A percentile compares a stretch with the other conserved stretches of the same genome.
phyloP scores from a whole-genome alignment of 2,888 invertebrate genomes.

The Gonocerus acuteangulatus region DNA sequence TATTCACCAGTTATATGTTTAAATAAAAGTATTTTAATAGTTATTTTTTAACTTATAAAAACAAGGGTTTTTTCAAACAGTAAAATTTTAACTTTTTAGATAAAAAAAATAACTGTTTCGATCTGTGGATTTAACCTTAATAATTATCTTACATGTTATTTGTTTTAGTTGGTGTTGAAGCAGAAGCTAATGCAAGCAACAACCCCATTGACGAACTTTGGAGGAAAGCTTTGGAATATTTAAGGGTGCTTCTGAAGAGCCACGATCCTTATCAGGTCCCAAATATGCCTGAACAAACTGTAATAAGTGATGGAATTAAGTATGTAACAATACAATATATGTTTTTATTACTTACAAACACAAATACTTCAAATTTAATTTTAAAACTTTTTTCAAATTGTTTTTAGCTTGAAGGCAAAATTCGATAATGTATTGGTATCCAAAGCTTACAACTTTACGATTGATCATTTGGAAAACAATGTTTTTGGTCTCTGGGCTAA shows the following conservation, averaged over 20 bases:
- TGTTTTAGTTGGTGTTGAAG: too few relatives aligned
- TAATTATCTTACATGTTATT: too few relatives aligned
- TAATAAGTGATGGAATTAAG: conserved; percentile 29
- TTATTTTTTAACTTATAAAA: too few relatives aligned
- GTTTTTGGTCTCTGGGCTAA: conserved; percentile 28
- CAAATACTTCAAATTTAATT: background rate
- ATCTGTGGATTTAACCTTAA: too few relatives aligned
- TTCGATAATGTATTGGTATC: conserved; percentile 28
- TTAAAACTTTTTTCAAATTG: background rate
- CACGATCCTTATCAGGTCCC: conserved; percentile 31
- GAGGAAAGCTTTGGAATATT: conserved; percentile 30
- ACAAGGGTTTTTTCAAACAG: too few relatives aligned
- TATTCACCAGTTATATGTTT: too few relatives aligned
- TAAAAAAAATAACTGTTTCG: too few relatives aligned
- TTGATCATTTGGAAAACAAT: conserved; percentile 31
- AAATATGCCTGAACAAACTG: conserved; percentile 26
- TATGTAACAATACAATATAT: conserved; percentile 3
- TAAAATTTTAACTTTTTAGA: too few relatives aligned
- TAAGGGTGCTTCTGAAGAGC: conserved; percentile 26
- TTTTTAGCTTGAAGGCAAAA: conserved; percentile 27
- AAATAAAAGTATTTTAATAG: too few relatives aligned
- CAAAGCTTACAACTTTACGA: conserved; percentile 28
- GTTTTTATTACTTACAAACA: background rate
- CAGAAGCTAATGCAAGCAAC: too few relatives aligned
- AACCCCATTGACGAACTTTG: conserved; percentile 29